Evolutionary conservation across 2,113 vertebrate genomes (phyloP).

Genomic region (Tyto alba): DNA sequence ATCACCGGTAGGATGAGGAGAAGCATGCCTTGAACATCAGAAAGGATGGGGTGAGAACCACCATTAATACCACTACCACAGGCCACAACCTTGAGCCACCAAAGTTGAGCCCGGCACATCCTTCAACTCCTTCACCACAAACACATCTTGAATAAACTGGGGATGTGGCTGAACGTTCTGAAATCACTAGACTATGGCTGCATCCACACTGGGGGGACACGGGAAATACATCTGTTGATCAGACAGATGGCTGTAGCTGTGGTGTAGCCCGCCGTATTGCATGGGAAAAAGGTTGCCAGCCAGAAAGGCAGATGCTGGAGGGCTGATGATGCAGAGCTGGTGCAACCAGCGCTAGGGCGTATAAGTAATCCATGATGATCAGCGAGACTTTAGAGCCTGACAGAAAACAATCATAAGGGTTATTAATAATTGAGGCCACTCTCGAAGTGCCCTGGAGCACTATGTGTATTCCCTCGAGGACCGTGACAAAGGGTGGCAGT

Average conservation of each 20-base stretch:
- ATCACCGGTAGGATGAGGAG: background rate
- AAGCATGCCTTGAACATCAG: background rate
- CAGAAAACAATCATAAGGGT: background rate
- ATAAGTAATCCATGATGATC: slow-evolving; percentile 27
- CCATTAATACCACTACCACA: rapidly evolving
- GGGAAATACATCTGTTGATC: background rate
- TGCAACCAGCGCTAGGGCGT: background rate
- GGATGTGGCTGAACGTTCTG: background rate
- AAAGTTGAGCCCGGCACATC: rapidly evolving
- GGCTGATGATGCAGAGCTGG: background rate
- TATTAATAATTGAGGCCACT: slow-evolving; percentile 37
- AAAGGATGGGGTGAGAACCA: background rate
- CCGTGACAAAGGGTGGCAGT: background rate
- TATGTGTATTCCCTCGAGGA: background rate
- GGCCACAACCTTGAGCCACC: background rate
- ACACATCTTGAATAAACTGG: background rate
- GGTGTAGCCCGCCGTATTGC: background rate
- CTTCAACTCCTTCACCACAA: background rate
- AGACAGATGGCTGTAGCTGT: background rate
- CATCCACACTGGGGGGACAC: background rate
- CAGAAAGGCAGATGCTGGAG: background rate
- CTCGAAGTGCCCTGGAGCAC: background rate
- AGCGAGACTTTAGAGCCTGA: background rate
- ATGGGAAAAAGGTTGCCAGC: background rate
- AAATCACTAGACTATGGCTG: background rate